Evolutionary conservation across 1,140 invertebrate species (phyloP).

Genomic region (Magallana ariakensis): DNA sequence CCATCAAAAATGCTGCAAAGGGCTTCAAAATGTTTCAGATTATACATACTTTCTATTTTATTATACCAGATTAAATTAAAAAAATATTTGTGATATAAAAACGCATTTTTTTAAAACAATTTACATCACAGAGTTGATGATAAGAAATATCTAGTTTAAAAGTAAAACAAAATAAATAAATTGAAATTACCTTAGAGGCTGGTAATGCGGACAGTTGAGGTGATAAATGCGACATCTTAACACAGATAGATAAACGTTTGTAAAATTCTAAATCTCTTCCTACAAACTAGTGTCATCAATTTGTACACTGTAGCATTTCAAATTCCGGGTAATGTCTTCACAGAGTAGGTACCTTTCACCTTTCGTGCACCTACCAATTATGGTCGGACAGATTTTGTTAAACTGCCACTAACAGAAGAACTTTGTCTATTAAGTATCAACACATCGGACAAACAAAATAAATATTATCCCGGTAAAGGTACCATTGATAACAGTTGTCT

Average conservation of each 20-base stretch:
- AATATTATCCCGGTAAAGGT: constrained; percentile 3
- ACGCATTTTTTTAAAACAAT: no score
- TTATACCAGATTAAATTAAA: no score
- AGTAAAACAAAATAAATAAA: no score
- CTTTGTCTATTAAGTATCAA: constrained; percentile 37
- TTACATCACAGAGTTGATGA: no score
- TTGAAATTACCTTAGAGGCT: background rate
- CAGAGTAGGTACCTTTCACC: background rate
- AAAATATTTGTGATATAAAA: no score
- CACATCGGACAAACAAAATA: constrained; percentile 27
- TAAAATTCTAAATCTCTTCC: background rate
- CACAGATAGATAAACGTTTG: background rate
- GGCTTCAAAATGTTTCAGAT: no score
- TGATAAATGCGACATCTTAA: constrained; percentile 10
- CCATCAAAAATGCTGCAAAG: no score
- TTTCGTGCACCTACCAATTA: constrained; percentile 18
- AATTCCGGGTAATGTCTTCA: background rate
- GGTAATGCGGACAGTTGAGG: background rate
- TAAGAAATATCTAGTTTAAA: no score
- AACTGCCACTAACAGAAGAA: constrained; percentile 23
- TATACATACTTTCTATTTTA: no score
- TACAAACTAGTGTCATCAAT: background rate
- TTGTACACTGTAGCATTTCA: constrained; percentile 10
- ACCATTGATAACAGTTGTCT: constrained; percentile 13
- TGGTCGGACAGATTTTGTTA: background rate